A percentile compares a stretch with the other conserved stretches of the same genome.
phyloP scores from a whole-genome alignment of 1,140 invertebrate genomes.

The Lepidostoma basale region DNA sequence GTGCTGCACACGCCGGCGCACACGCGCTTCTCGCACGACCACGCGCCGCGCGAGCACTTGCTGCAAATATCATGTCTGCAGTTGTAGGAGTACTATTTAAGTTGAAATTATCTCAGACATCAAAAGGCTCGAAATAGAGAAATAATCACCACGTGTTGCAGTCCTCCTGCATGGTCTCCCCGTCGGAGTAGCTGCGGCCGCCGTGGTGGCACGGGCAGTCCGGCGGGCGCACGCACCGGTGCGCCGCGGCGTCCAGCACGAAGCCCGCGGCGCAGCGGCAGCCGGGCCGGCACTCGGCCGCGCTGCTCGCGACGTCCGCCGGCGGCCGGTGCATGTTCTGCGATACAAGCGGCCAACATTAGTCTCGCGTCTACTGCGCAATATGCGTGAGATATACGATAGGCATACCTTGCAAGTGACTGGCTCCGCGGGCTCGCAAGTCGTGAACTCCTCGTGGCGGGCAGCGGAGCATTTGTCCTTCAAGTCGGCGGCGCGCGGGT shows the following conservation, averaged over 20 bases:
- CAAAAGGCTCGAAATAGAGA: not conserved
- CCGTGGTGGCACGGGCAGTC: constrained; percentile 89
- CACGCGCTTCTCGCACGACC: constrained; percentile 68
- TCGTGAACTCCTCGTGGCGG: constrained; percentile 73
- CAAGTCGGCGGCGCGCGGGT: constrained; percentile 65
- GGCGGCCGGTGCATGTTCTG: constrained; percentile 74
- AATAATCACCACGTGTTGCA: constrained; percentile 79
- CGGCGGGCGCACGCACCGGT: constrained; percentile 70
- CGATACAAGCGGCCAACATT: constrained; percentile 35
- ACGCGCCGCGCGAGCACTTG: constrained; percentile 69
- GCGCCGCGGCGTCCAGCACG: constrained; percentile 71
- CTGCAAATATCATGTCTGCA: constrained; percentile 57
- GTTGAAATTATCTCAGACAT: too few species aligned
- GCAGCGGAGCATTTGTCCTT: constrained; percentile 65
- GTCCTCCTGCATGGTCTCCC: constrained; percentile 75
- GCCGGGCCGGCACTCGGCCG: constrained; percentile 72
- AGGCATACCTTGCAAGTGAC: constrained; percentile 74
- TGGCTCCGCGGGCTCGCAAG: constrained; percentile 75
- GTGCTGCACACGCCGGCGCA: constrained; percentile 76
- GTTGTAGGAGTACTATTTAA: too few species aligned
- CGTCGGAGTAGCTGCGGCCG: constrained; percentile 80
- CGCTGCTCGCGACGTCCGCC: constrained; percentile 49
- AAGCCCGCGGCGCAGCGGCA: constrained; percentile 79
- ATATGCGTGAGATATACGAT: not conserved
- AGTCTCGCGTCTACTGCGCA: not conserved